Percentiles rank a stretch among this genome's conserved stretches.
These are phyloP conservation scores for Leucoraja ocellata DNA, from an alignment of 2,797 vertebrate genomes.

Conservation along the genomic window DNA sequence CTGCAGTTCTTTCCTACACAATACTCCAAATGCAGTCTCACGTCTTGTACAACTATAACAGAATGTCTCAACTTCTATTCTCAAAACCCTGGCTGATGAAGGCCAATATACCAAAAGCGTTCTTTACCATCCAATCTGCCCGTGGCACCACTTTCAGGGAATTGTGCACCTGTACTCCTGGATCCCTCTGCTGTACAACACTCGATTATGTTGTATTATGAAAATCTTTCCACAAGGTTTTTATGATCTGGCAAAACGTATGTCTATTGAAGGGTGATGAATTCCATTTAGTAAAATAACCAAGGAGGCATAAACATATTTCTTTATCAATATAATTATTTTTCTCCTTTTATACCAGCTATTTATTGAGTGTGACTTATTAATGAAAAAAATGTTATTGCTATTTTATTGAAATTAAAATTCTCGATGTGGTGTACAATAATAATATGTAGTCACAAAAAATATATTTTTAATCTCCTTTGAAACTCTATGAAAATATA, in stretches of 20 bases:
- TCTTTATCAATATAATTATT: not conserved
- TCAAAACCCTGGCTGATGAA: too few species aligned
- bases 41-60: too few species aligned
- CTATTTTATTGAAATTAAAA: not conserved
- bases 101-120: too few species aligned
- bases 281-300: not conserved
- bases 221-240: not conserved
- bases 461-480: not conserved
- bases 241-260: not conserved
- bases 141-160: too few species aligned
- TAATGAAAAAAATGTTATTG: not conserved
- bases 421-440: not conserved
- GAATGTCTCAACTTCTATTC: too few species aligned
- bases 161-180: too few species aligned
- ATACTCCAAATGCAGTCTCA: too few species aligned
- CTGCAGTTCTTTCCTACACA: too few species aligned
- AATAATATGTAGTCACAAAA: not conserved
- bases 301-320: not conserved
- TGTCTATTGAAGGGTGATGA: not conserved
- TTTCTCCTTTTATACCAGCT: not conserved
- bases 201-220: too few species aligned
- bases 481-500: not conserved
- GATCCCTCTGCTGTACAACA: too few species aligned
- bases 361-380: not conserved
- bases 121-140: too few species aligned